Conservation (phyloP, 2,113 vertebrate species). For the Phoenicopterus ruber region DNA sequence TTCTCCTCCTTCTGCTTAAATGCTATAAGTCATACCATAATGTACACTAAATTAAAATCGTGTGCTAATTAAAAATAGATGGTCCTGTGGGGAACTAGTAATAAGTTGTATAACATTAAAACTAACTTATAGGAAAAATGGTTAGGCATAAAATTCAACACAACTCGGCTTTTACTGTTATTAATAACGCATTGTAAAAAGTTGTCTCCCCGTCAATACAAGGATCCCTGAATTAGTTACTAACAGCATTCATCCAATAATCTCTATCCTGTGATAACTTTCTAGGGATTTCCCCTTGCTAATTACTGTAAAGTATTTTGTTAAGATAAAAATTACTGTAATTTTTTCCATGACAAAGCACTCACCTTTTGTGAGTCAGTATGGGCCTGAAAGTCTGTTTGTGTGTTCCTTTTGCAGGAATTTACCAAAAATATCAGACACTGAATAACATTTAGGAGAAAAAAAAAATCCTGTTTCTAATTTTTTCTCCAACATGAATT, state of each 20-base stretch:
- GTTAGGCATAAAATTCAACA: constrained; percentile 1
- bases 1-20: not conserved
- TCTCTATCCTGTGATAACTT: not conserved
- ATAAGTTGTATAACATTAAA: not conserved
- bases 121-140: not conserved
- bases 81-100: not conserved
- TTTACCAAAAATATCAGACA: not conserved
- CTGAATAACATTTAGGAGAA: not conserved
- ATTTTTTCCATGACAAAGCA: not conserved
- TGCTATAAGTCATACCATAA: not conserved
- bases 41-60: not conserved
- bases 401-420: not conserved
- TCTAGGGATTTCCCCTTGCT: not conserved
- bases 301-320: not conserved
- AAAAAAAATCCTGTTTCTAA: not conserved
- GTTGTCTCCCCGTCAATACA: not conserved
- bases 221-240: not conserved
- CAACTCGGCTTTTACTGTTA: not conserved
- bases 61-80: not conserved
- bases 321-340: not conserved
- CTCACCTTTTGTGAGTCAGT: not conserved
- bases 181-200: constrained; percentile 27
- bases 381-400: not conserved
- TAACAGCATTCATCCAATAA: not conserved
- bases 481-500: not conserved